phyloP scores from a whole-genome alignment of 2,113 vertebrate genomes.

The Chaetura pelagica region DNA sequence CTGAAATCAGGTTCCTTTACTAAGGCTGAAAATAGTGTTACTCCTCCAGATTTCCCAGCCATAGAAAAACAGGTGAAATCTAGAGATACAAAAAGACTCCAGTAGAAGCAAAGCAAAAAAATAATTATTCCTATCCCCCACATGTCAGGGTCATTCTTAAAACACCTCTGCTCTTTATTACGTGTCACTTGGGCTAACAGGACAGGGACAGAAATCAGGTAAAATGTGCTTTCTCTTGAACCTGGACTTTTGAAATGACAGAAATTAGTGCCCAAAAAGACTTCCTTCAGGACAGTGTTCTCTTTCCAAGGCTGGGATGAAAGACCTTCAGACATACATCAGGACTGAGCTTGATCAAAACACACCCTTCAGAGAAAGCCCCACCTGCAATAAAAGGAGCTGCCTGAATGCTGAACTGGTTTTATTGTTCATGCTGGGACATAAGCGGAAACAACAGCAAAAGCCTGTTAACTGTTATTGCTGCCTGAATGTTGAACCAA shows the following conservation, averaged over 20 bases:
- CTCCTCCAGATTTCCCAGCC: not conserved
- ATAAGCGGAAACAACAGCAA: not conserved
- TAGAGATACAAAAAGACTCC: not conserved
- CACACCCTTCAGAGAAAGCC: not conserved
- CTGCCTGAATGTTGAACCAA: not conserved
- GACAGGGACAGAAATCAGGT: not conserved
- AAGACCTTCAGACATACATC: not conserved
- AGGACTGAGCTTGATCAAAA: not conserved
- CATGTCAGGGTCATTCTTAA: not conserved
- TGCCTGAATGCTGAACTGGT: not conserved
- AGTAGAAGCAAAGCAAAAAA: not conserved
- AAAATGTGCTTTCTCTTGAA: not conserved
- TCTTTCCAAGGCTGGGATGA: not conserved
- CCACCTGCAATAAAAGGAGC: fast-evolving
- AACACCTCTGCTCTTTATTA: not conserved
- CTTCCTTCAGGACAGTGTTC: not conserved
- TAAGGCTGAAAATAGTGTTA: not conserved
- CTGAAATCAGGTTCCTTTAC: not conserved
- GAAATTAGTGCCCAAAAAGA: not conserved
- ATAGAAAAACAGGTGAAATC: not conserved
- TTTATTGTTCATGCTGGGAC: not conserved
- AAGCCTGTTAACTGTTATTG: not conserved
- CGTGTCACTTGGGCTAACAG: not conserved
- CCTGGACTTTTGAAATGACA: not conserved
- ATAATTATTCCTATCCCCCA: not conserved